Conservation (phyloP, 2,797 vertebrate genomes). For the Poecilia velifera region DNA sequence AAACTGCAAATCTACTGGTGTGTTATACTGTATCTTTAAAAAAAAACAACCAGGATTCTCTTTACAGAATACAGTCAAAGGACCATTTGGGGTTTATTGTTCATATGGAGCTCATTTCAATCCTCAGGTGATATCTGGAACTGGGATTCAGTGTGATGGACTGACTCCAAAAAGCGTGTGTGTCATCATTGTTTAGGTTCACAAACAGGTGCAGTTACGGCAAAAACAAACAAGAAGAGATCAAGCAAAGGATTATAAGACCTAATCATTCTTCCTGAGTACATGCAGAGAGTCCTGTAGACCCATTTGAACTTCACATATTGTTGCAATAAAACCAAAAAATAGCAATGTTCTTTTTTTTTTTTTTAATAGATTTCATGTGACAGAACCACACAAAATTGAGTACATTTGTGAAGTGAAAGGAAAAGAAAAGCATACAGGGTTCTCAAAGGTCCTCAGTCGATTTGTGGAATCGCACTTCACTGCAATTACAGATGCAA, state of each 20-base stretch:
- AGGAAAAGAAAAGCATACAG: background rate
- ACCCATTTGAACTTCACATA: background rate
- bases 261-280: background rate
- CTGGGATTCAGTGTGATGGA: background rate
- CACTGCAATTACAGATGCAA: background rate
- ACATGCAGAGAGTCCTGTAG: background rate
- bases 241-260: background rate
- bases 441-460: background rate
- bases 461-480: background rate
- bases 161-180: background rate
- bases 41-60: background rate
- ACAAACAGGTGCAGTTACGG: background rate
- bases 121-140: background rate
- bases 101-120: background rate
- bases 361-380: background rate
- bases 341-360: background rate
- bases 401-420: background rate
- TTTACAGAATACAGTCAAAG: background rate
- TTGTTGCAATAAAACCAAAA: background rate
- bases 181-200: background rate
- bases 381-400: background rate
- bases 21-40: background rate
- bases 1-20: background rate
- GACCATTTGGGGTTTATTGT: background rate
- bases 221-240: background rate